Evolutionary conservation across 2,888 invertebrate genomes (phyloP), one percentile per base, ranked within the genome.

Genomic region (Nephrocerus scutellatus): DNA sequence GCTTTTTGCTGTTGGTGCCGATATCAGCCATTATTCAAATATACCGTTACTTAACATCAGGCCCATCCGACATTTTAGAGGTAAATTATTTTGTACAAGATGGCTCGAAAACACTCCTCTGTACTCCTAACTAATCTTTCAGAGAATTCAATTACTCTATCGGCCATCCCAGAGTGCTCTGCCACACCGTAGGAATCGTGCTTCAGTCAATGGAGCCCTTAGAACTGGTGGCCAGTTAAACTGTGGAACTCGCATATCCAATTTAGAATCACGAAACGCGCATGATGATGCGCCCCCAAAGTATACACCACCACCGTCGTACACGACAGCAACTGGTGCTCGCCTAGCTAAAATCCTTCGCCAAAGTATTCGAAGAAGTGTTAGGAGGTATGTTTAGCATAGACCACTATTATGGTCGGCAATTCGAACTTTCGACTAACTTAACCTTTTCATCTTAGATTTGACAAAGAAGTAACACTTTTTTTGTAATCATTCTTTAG

Each of bases 221-320:
- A 22, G 23, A 8, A 22, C 10, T 10, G 10, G 10, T 10, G 30
- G 36, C 4, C 12, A 25, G 15, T 14, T 36, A 3, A 36, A 34
- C 13, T 26, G 16, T 14, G 29, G 39, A 29, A 24, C 32, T 18
- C 19, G 19, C 10, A 6, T 13, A n/a, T 0, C 30, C 9, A 31
- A 51, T 34, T 12, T 48, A 6, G 52, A 53, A 44, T 44, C 49
- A 3, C 47, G 56, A 59, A 14, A 57, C 57, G 10, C 30, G 13
- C 49, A 60, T 28, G 77, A 79, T 55, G 89, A 89, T 71, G 87
- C 88, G 2, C 90, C 90, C 4, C 91, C 91, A 33, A 91, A 91
- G 65, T 91, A 92, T 68, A 91, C 90, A 0, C 91, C 92, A 1
- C 92, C 92, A 3, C 91, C 91, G 0, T 88, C 88, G 1, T 91